Base-by-base conservation (phyloP, 1,140 invertebrate species). In the Atta colombica region DNA sequence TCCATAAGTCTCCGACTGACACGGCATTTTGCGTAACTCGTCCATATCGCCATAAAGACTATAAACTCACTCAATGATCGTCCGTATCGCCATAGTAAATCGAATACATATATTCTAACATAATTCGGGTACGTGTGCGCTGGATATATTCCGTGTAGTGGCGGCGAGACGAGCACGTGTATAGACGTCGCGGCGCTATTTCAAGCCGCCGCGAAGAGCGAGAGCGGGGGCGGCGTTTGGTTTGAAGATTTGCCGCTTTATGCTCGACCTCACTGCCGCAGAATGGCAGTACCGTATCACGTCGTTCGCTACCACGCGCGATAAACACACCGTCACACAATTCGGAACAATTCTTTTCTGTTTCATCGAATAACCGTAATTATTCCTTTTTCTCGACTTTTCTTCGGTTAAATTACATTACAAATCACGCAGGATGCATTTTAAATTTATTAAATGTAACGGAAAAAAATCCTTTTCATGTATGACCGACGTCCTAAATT, bases 181-280 rank as follows among this genome's bases (percentile, higher is more conserved):
- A 90, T 91, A 87, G 89, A 91, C 90, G 88, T 90, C 90, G 90
- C 91, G 88, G 77, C 87, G 92, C 93, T 94, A 94, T 94, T 94
- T 95, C 91, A 85, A 90, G 90, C 89, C n/a, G 49, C 49, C 77
- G 35, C 81, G 82, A 86, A 65, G 87, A 82, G 28, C 69, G 45
- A 80, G 86, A 89, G 92, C 92, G 94, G 93, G 94, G 94, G 94
- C 93, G 94, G 92, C 85, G 77, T 89, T 93, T 89, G 81, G 87
- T 88, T 93, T 90, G 81, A 92, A 91, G 92, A 89, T 89, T 89
- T 87, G 89, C 89, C 81, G 89, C 92, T 92, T 93, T 92, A 91
- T 90, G 88, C 88, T 81, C 88, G 88, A 90, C 89, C 89, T 92
- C 75, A 89, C 58, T 68, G 51, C 78, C 45, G 68, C 58, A 35